Percentiles rank a stretch among this genome's conserved stretches.
phyloP scores from a whole-genome alignment of 2,113 vertebrate genomes.

The Pholis gunnellus region DNA sequence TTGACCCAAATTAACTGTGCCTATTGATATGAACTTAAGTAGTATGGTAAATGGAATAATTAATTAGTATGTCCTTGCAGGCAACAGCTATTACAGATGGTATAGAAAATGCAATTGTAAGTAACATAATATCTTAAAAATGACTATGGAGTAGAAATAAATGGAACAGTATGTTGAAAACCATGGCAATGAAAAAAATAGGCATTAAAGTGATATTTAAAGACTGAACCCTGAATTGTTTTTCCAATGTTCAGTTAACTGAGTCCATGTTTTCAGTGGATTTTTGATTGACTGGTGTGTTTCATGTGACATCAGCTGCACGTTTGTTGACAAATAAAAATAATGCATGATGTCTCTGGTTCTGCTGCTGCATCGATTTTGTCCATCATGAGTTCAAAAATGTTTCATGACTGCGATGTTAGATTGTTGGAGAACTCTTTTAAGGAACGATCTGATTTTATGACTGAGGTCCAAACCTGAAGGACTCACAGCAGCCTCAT shows the following conservation, averaged over 20 bases:
- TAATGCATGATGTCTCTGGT: not conserved
- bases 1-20: not conserved
- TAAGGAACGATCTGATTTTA: not conserved
- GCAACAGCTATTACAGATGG: not conserved
- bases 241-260: not conserved
- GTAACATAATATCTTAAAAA: not conserved
- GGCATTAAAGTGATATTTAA: not conserved
- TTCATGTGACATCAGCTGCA: not conserved
- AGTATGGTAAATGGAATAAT: not conserved
- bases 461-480: not conserved
- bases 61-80: not conserved
- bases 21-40: slow-evolving; percentile 2
- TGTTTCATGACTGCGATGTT: not conserved
- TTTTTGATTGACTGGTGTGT: not conserved
- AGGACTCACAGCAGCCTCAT: slow-evolving; percentile 9
- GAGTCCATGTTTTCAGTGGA: not conserved
- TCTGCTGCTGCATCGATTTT: not conserved
- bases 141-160: not conserved
- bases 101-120: not conserved
- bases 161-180: not conserved
- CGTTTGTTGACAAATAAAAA: not conserved
- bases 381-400: not conserved
- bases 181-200: not conserved
- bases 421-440: not conserved
- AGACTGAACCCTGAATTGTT: not conserved